Evolutionary conservation across 2,888 invertebrate genomes (phyloP).

Genomic region (Chromoteleia sp.): DNA sequence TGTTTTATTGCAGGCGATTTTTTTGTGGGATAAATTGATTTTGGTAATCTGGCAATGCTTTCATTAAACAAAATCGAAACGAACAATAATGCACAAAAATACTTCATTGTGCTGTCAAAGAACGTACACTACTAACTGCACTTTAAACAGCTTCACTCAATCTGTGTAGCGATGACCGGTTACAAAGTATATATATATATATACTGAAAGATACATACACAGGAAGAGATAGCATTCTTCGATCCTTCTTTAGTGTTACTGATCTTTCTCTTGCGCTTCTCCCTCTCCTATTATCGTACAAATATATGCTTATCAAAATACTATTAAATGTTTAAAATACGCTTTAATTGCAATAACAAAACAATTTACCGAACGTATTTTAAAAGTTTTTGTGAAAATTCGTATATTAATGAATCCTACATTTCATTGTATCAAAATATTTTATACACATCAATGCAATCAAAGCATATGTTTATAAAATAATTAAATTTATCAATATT

Average conservation of each 20-base stretch:
- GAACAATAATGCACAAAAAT: constrained; percentile 1
- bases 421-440: no score
- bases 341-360: no score
- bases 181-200: constrained; percentile 6
- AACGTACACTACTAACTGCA: constrained; percentile 4
- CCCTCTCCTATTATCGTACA: neutral
- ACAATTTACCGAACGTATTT: no score
- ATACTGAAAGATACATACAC: constrained; percentile 1
- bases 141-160: constrained; percentile 3
- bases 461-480: no score
- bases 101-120: constrained; percentile 26
- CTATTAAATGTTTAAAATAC: no score
- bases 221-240: constrained; percentile 27
- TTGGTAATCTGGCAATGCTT: constrained; percentile 17
- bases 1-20: neutral
- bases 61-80: constrained; percentile 1
- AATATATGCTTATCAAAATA: neutral
- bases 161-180: constrained; percentile 17
- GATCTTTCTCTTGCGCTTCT: neutral
- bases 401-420: no score
- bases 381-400: no score
- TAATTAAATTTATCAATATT: no score
- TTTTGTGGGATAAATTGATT: constrained; percentile 1
- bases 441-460: no score
- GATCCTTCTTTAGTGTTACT: neutral